A percentile compares a stretch with the other conserved stretches of the same genome.
Conservation (phyloP, 2,888 invertebrate species). For the Meta bourneti region DNA sequence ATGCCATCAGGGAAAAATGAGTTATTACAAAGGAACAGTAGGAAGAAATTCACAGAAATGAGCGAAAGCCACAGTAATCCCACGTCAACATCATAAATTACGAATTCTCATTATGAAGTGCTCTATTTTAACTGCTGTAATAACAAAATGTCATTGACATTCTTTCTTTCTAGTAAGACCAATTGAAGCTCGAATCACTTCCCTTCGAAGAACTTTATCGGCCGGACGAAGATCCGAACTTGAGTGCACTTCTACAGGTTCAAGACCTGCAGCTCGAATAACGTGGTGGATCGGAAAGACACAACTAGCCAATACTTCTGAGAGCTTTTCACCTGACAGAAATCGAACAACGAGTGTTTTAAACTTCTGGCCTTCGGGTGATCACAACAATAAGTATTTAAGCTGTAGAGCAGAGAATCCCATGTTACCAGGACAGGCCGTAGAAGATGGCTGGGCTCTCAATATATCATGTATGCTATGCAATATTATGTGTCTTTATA, state of each 20-base stretch:
- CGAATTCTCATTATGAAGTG: too few species aligned
- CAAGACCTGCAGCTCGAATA: conserved; percentile 77
- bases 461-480: conserved; percentile 71
- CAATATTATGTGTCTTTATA: too few species aligned
- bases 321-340: conserved; percentile 73
- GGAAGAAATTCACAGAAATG: too few species aligned
- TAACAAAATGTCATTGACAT: not conserved
- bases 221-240: conserved; percentile 73
- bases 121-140: too few species aligned
- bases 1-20: too few species aligned
- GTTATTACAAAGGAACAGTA: too few species aligned
- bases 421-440: conserved; percentile 59
- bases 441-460: conserved; percentile 76
- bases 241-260: conserved; percentile 76
- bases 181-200: conserved; percentile 71
- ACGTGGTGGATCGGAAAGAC: conserved; percentile 75
- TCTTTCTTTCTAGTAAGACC: conserved; percentile 71
- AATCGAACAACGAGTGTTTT: conserved; percentile 78
- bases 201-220: conserved; percentile 60
- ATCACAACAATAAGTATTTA: conserved; percentile 74
- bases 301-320: conserved; percentile 61
- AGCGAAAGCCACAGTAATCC: too few species aligned
- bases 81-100: too few species aligned
- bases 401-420: conserved; percentile 76
- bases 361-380: conserved; percentile 70